Base-by-base conservation (phyloP, 1,140 invertebrate species). In the Homarus americanus region DNA sequence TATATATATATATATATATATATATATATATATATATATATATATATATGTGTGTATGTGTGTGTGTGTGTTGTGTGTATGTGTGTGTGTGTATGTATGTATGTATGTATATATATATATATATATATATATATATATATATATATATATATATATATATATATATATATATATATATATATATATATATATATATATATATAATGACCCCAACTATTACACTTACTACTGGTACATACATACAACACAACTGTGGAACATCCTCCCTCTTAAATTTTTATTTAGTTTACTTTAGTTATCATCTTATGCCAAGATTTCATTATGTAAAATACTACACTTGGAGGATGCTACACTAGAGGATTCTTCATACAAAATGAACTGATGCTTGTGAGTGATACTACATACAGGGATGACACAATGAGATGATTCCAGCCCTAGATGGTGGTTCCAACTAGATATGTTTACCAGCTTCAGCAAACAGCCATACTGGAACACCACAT, bases 51-150 rank as follows among this genome's bases (percentile, higher is more conserved):
- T 32, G 40, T 38, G 58, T 66, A 38, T 49, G 15, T 49, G 15
- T 49, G 15, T 49, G 15, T 49, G 15, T 49, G 15, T 49, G 4
- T 63, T 2, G 24, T 63, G 24, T 63, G 24, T 76, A 38, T 38
- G 36, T 44, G 49, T 44, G 49, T 44, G 49, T 53, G 32, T 53
- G 58, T 32, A 82, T 32, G 32, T 53, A 82, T 53, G 53, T 80
- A 80, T 80, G 53, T 53, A 80, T 80, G 53, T 80, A 80, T 53
- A 80, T 53, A 80, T 49, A 80, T 76, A 76, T 76, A 76, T 38
- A 76, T 76, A 38, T 38, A 76, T 36, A 38, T 38, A 76, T 76
- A 76, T 76, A 76, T 76, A 76, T 76, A 76, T 34, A 76, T 76
- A 76, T 76, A 73, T 76, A 76, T 76, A 76, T 36, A 36, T 76